phyloP scores from a whole-genome alignment of 2,113 vertebrate species.

The Miniopterus natalensis region DNA sequence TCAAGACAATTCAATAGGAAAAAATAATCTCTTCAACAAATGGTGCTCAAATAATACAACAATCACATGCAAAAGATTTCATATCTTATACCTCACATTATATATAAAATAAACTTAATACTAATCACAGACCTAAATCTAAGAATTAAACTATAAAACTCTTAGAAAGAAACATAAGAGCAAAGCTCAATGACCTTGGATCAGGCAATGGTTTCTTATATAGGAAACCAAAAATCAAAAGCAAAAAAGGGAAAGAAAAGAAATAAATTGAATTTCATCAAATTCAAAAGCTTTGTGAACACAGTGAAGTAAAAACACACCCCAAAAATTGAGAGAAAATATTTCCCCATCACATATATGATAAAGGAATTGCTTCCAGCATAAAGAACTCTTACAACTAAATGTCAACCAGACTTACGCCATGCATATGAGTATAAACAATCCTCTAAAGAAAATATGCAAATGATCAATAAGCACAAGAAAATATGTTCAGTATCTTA shows the following conservation, averaged over 20 bases:
- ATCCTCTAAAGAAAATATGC: not conserved
- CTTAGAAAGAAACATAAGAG: not conserved
- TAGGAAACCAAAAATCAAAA: not conserved
- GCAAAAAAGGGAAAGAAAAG: not conserved
- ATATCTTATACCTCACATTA: not conserved
- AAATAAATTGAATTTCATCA: not conserved
- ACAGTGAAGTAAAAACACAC: not conserved
- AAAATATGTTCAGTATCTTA: not conserved
- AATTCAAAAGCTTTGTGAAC: not conserved
- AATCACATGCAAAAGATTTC: not conserved
- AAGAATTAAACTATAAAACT: not conserved
- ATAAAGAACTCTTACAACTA: not conserved
- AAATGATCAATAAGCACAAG: not conserved
- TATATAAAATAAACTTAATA: not conserved
- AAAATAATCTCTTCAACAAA: constrained; percentile 1
- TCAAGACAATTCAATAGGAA: not conserved
- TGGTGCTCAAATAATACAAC: not conserved
- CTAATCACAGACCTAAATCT: not conserved
- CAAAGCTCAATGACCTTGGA: not conserved
- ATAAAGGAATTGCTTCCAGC: not conserved
- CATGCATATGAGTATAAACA: not conserved
- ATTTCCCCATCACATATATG: not conserved
- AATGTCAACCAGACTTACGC: not conserved
- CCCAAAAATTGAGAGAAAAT: not conserved
- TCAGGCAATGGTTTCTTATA: not conserved